A percentile compares a stretch with the other conserved stretches of the same genome.
Evolutionary conservation across 1,140 invertebrate species (phyloP).

Genomic region (Latrodectus geometricus): DNA sequence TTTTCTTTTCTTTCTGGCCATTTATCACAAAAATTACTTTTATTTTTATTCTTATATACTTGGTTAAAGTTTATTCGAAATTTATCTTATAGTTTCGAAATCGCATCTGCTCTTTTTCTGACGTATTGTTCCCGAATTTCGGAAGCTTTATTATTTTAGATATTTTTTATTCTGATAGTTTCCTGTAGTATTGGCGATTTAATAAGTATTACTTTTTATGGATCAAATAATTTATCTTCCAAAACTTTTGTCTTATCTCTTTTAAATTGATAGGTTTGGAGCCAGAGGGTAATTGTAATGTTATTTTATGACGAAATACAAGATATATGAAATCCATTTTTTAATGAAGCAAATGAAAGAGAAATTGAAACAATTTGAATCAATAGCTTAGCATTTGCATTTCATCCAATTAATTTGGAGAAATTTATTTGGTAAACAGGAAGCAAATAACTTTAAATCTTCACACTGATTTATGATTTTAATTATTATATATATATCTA

Average conservation of each 20-base stretch:
- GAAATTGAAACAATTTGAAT: too few species aligned
- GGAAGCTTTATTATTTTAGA: background rate
- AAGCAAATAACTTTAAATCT: too few species aligned
- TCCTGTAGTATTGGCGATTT: background rate
- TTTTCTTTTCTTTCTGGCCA: background rate
- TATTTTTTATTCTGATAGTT: background rate
- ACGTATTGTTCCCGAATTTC: slow-evolving; percentile 16
- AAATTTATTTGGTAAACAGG: too few species aligned
- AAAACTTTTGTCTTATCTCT: background rate
- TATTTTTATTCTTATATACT: slow-evolving; percentile 24
- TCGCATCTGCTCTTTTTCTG: slow-evolving; percentile 10
- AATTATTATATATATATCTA: too few species aligned
- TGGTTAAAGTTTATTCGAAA: slow-evolving; percentile 27
- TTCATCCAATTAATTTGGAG: too few species aligned
- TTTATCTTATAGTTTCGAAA: slow-evolving; percentile 32
- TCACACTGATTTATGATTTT: too few species aligned
- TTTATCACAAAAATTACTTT: slow-evolving; percentile 40
- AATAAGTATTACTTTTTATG: background rate
- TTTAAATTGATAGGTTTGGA: too few species aligned
- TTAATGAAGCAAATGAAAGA: too few species aligned
- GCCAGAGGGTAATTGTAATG: too few species aligned
- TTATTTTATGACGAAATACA: too few species aligned
- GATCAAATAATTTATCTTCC: background rate
- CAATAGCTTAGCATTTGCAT: too few species aligned
- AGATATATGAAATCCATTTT: too few species aligned